Evolutionary conservation across 2,113 vertebrate genomes (phyloP).

Genomic region (Trematocara nigrifrons): DNA sequence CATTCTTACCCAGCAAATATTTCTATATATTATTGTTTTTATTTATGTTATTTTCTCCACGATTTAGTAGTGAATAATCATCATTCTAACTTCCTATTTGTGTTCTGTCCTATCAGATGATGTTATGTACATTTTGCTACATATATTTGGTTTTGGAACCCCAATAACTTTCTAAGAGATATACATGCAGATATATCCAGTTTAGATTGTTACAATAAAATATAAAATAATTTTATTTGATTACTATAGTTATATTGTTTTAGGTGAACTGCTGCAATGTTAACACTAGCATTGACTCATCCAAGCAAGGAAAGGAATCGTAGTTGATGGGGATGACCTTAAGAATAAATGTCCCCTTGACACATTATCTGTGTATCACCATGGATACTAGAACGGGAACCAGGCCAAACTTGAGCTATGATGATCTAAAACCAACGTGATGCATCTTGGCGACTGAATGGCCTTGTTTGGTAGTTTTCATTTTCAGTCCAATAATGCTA

Average conservation of each 20-base stretch:
- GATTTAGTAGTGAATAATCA: neutral
- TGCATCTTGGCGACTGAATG: neutral
- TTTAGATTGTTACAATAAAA: neutral
- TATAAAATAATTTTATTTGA: neutral
- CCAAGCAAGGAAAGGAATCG: neutral
- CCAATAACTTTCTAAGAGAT: neutral
- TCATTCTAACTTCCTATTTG: neutral
- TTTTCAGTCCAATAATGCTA: neutral
- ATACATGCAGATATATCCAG: neutral
- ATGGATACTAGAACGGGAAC: constrained; percentile 21
- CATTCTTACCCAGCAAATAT: neutral
- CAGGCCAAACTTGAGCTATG: neutral
- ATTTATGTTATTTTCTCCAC: neutral
- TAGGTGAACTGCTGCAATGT: neutral
- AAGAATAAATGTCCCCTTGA: constrained; percentile 6
- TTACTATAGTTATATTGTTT: neutral
- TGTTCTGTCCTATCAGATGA: neutral
- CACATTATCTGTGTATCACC: constrained; percentile 14
- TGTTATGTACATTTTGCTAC: neutral
- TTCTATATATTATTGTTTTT: neutral
- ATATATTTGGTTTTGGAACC: neutral
- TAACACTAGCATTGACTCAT: neutral
- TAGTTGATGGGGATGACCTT: constrained; percentile 26
- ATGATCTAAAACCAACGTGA: neutral
- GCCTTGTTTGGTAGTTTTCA: neutral